A percentile compares a stretch with the other conserved stretches of the same genome.
Conservation (phyloP, 2,888 invertebrate genomes). For the Drosophila atripex region DNA sequence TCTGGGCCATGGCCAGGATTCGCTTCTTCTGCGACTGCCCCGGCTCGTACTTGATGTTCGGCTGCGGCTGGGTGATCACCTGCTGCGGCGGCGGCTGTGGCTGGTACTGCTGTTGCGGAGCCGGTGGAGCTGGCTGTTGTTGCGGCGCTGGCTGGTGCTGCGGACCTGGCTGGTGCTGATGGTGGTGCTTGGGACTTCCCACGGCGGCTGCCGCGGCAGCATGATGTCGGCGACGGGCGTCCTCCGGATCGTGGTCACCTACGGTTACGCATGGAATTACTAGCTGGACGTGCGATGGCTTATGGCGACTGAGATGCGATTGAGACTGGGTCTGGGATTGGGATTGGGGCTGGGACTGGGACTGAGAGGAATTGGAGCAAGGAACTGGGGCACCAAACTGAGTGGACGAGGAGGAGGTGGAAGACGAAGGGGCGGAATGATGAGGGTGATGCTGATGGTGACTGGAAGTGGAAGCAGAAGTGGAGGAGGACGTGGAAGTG, state of each 20-base stretch:
- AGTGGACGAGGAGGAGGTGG: slow-evolving; percentile 19
- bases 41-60: slow-evolving; percentile 83
- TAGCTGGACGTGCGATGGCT: slow-evolving; percentile 86
- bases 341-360: slow-evolving; percentile 17
- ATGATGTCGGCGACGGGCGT: slow-evolving; percentile 84
- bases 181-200: slow-evolving; percentile 74
- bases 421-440: slow-evolving; percentile 30
- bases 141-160: slow-evolving; percentile 59
- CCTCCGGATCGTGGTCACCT: slow-evolving; percentile 89
- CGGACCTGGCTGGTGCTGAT: slow-evolving; percentile 67
- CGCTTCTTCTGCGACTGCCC: slow-evolving; percentile 95
- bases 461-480: slow-evolving; percentile 82
- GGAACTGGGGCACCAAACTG: slow-evolving; percentile 22
- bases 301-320: slow-evolving; percentile 76
- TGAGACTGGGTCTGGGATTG: slow-evolving; percentile 50
- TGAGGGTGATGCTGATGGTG: slow-evolving; percentile 60
- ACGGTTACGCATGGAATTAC: slow-evolving; percentile 92
- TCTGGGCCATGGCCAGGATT: slow-evolving; percentile 93
- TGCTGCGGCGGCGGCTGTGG: slow-evolving; percentile 45
- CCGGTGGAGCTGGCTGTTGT: slow-evolving; percentile 58
- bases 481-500: slow-evolving; percentile 58
- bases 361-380: slow-evolving; percentile 30
- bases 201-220: slow-evolving; percentile 61
- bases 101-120: slow-evolving; percentile 45
- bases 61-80: slow-evolving; percentile 57